Evolutionary conservation across 2,797 vertebrate species (phyloP), one percentile per base, ranked within the genome.

Genomic region (Esox lucius): DNA sequence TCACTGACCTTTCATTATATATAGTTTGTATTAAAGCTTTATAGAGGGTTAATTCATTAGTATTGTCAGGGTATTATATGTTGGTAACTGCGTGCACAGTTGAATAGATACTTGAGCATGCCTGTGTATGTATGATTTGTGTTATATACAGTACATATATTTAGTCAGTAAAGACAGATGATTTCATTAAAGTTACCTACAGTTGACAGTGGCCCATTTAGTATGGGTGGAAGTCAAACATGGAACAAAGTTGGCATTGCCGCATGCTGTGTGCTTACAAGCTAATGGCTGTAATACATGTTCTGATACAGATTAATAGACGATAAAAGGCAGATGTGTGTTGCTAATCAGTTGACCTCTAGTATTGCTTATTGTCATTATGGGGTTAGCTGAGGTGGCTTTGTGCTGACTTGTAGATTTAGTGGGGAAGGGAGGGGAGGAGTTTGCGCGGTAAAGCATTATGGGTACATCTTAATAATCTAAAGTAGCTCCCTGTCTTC

Each of bases 241-340:
- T 22, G 7, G 19, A n/a, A 9, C 53, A 59, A 22, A 22, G 19
- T 9, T n/a, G 17, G 8, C 59, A 53, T 22, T 9, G 53, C 53
- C n/a, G 22, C n/a, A 22, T 59, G 53, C 53, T 8, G n/a, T 11
- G 28, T 74, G 56, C 61, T 56, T 62, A 71, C 71, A 74, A n/a
- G 33, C 72, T 59, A 59, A 22, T 73, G 65, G 68, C 48, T 28
- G 56, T 15, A 26, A n/a, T 33, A 33, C 39, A 71, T 67, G 68
- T 80, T 71, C 12, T 51, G 62, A 39, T 66, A 22, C 70, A 70
- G 49, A 53, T 39, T 75, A 22, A 46, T 39, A 61, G 19, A 16
- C 2, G 1, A 62, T 61, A 61, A 49, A 28, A 24, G 59, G 70
- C 28, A 19, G 39, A 16, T 39, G 39, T 35, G 70, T 33, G 11